Percentiles rank a stretch among this genome's conserved stretches.
phyloP scores from a whole-genome alignment of 1,140 invertebrate species.

The Megalonaias nervosa region DNA sequence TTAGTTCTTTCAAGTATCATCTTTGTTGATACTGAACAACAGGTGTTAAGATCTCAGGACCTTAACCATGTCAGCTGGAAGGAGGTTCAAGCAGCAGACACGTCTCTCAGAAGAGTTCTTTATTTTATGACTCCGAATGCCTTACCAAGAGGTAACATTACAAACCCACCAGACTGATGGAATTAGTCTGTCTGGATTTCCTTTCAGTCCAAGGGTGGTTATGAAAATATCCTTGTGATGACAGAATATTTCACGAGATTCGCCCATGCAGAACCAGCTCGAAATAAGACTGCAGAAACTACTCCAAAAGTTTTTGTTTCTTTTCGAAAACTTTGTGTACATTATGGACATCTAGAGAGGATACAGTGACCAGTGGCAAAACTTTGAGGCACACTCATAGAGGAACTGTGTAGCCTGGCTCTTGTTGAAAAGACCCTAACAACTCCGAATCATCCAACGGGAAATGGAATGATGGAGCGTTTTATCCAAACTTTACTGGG shows the following conservation, averaged over 20 bases:
- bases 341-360: slow-evolving; percentile 6
- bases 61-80: no score
- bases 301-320: slow-evolving; percentile 2
- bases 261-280: slow-evolving; percentile 11
- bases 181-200: slow-evolving; percentile 36
- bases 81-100: no score
- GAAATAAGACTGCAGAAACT: slow-evolving; percentile 8
- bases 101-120: neutral
- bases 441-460: neutral
- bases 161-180: slow-evolving; percentile 9
- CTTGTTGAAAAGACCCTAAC: no score
- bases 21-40: no score
- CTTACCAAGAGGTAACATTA: neutral
- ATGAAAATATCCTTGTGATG: slow-evolving; percentile 18
- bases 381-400: slow-evolving; percentile 3
- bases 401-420: no score
- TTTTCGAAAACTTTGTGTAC: neutral
- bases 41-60: no score
- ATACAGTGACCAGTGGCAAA: slow-evolving; percentile 5
- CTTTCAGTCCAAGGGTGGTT: slow-evolving; percentile 8
- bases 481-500: neutral
- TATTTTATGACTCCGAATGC: slow-evolving; percentile 29
- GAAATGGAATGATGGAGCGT: neutral
- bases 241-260: slow-evolving; percentile 20
- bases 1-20: no score